Evolutionary conservation across 2,797 vertebrate species (phyloP).

Genomic region (Avahi laniger): DNA sequence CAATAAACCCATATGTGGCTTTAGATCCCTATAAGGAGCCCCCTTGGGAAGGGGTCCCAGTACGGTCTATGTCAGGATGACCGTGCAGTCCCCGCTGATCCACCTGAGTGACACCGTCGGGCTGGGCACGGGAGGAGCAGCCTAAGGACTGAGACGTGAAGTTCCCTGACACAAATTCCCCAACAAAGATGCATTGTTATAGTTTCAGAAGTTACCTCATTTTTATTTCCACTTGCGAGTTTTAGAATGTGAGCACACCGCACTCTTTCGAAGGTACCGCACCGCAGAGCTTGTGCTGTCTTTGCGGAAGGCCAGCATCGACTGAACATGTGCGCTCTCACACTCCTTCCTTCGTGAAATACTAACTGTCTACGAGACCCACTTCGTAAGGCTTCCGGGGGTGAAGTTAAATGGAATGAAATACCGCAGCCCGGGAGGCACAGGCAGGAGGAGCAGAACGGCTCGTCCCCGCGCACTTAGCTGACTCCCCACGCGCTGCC

Average conservation of each 20-base stretch:
- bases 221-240: neutral
- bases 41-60: neutral
- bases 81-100: accelerated
- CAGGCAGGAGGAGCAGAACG: neutral
- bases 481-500: neutral
- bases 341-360: neutral
- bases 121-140: no score
- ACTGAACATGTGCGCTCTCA: neutral
- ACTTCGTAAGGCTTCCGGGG: neutral
- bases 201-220: neutral
- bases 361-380: neutral
- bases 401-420: neutral
- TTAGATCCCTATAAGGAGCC: neutral
- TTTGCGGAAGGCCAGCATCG: neutral
- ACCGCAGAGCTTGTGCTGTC: neutral
- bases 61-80: accelerated
- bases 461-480: accelerated
- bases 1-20: neutral
- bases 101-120: accelerated
- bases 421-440: accelerated
- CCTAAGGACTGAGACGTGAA: accelerated
- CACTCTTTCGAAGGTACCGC: neutral
- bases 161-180: neutral
- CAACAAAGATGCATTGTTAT: neutral
- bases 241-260: neutral